Percentiles rank a stretch among this genome's conserved stretches.
phyloP scores from a whole-genome alignment of 2,888 invertebrate genomes.

The Chrysolina oricalcia region DNA sequence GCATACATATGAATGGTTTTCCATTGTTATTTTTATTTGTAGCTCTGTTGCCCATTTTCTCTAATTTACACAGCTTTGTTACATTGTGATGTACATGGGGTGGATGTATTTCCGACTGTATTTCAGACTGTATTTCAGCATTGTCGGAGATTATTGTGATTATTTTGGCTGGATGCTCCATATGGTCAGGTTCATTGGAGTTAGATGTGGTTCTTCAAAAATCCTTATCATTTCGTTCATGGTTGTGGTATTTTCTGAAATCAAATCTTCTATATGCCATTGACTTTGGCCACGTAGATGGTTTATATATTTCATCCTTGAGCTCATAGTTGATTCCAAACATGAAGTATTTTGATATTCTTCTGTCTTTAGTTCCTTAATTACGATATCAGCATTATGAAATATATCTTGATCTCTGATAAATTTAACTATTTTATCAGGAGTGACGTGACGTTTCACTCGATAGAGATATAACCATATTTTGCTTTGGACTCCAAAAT shows the following conservation, averaged over 20 bases:
- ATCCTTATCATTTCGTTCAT: neutral
- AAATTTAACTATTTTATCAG: constrained; percentile 31
- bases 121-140: too few relatives aligned
- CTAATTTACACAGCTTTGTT: constrained; percentile 2
- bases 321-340: constrained; percentile 13
- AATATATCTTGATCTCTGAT: constrained; percentile 41
- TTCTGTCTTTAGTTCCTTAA: too few relatives aligned
- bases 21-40: constrained; percentile 18
- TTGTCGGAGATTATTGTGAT: too few relatives aligned
- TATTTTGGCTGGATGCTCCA: too few relatives aligned
- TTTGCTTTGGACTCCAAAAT: too few relatives aligned
- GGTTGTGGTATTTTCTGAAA: neutral
- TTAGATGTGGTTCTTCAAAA: too few relatives aligned
- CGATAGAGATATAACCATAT: too few relatives aligned
- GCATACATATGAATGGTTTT: constrained; percentile 22
- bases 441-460: too few relatives aligned
- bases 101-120: too few relatives aligned
- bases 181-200: too few relatives aligned
- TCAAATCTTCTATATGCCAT: constrained; percentile 18
- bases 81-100: constrained; percentile 25
- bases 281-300: constrained; percentile 16
- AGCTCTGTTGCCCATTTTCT: constrained; percentile 4
- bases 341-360: too few relatives aligned
- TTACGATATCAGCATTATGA: constrained; percentile 38
- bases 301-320: constrained; percentile 23